Conservation (phyloP, 2,888 invertebrate species). For the Xanthorhoe designata region DNA sequence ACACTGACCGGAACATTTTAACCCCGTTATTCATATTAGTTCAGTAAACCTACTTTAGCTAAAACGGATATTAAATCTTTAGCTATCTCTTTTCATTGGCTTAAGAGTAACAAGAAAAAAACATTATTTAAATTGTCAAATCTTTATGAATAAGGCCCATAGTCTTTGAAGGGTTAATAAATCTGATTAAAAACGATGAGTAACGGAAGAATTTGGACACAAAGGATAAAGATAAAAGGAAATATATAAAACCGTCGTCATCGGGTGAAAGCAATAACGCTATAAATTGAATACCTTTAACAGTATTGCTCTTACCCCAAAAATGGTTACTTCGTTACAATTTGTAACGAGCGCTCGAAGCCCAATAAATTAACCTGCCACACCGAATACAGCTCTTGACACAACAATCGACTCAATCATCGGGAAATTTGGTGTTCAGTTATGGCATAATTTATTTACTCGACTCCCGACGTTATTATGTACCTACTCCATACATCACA, state of each 20-base stretch:
- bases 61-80: no score
- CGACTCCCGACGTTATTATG: constrained; percentile 31
- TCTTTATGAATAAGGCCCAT: no score
- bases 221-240: background rate
- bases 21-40: no score
- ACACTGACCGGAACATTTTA: background rate
- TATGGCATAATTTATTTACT: constrained; percentile 48
- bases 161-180: background rate
- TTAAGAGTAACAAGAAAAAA: no score
- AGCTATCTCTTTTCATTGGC: no score
- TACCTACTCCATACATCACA: constrained; percentile 32
- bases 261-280: constrained; percentile 3
- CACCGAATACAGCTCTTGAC: constrained; percentile 55
- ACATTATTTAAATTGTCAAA: no score
- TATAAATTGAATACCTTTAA: background rate
- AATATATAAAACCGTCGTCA: background rate
- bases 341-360: constrained; percentile 40
- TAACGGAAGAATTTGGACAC: background rate
- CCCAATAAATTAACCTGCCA: constrained; percentile 61
- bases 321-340: constrained; percentile 27
- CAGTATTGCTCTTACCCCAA: constrained; percentile 18
- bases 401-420: constrained; percentile 47
- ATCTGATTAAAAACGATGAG: background rate
- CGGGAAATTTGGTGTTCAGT: constrained; percentile 48
- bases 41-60: no score